A percentile compares a stretch with the other conserved stretches of the same genome.
These are phyloP conservation scores for Euwallacea similis DNA, from an alignment of 1,140 invertebrate genomes.

Conservation along the genomic window DNA sequence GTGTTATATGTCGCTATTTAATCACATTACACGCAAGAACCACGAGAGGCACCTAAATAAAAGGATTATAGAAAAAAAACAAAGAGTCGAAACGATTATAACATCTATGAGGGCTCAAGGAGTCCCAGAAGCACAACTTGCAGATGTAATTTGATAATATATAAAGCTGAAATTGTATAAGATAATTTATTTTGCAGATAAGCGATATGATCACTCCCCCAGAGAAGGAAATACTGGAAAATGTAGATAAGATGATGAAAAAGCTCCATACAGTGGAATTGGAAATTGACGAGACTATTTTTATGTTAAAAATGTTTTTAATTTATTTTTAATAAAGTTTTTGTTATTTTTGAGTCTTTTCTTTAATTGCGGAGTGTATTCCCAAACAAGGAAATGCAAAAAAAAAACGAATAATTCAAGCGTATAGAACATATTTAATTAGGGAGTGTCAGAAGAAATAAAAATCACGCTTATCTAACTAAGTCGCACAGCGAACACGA, in stretches of 20 bases:
- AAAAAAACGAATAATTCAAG: too few species aligned
- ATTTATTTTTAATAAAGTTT: constrained; percentile 42
- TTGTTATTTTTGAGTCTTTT: not conserved
- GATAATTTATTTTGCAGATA: constrained; percentile 59
- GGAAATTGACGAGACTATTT: constrained; percentile 73
- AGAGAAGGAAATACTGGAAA: constrained; percentile 68
- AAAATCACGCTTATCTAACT: not conserved
- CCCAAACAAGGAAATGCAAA: too few species aligned
- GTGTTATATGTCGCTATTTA: constrained; percentile 77
- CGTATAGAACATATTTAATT: too few species aligned
- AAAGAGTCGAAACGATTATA: constrained; percentile 78
- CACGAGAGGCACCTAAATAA: constrained; percentile 67
- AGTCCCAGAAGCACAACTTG: constrained; percentile 72
- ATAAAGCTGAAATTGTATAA: not conserved
- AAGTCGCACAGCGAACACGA: not conserved
- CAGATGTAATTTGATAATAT: constrained; percentile 62
- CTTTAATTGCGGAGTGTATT: too few species aligned
- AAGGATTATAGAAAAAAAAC: constrained; percentile 81
- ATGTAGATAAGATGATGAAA: constrained; percentile 66
- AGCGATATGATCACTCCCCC: constrained; percentile 78
- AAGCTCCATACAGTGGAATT: constrained; percentile 69
- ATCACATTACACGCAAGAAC: constrained; percentile 65
- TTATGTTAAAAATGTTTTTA: constrained; percentile 68
- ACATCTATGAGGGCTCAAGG: constrained; percentile 73
- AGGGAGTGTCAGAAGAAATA: too few species aligned